Conservation (phyloP, 2,888 invertebrate genomes). For the Mystacides longicornis region DNA sequence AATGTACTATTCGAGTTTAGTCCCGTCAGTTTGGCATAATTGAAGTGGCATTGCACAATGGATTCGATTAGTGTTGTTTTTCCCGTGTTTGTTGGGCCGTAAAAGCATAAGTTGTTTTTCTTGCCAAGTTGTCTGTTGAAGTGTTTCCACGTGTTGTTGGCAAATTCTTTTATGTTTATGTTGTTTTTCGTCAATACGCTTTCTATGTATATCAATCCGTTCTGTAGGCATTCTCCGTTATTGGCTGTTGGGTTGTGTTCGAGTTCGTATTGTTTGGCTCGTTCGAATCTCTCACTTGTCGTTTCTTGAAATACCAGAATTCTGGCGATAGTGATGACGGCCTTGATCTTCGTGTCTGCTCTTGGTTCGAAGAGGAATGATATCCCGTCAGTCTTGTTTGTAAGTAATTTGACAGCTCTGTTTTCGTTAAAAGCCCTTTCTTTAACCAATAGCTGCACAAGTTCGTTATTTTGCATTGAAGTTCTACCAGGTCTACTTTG, state of each 20-base stretch:
- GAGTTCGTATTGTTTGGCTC: constrained; percentile 6
- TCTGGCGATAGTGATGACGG: constrained; percentile 18
- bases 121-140: too few relatives aligned
- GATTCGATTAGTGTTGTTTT: too few relatives aligned
- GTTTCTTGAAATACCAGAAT: constrained; percentile 25
- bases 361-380: constrained; percentile 3
- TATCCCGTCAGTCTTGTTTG: constrained; percentile 2
- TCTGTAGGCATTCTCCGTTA: too few relatives aligned
- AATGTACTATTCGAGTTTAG: too few relatives aligned
- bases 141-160: too few relatives aligned
- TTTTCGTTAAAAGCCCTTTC: constrained; percentile 16
- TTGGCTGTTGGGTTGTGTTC: neutral
- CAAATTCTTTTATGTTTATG: too few relatives aligned
- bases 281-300: constrained; percentile 6
- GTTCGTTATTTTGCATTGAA: neutral
- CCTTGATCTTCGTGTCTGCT: constrained; percentile 11
- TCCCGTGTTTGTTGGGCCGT: too few relatives aligned
- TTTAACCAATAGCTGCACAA: constrained; percentile 5
- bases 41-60: too few relatives aligned
- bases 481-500: constrained; percentile 1
- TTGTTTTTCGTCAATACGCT: too few relatives aligned
- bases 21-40: too few relatives aligned
- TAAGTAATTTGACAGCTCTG: constrained; percentile 8
- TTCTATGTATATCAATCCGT: too few relatives aligned
- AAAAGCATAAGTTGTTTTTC: too few relatives aligned